These are phyloP conservation scores for Drosophila micromelanica DNA, from an alignment of 1,140 invertebrate genomes.

Conservation along the genomic window DNA sequence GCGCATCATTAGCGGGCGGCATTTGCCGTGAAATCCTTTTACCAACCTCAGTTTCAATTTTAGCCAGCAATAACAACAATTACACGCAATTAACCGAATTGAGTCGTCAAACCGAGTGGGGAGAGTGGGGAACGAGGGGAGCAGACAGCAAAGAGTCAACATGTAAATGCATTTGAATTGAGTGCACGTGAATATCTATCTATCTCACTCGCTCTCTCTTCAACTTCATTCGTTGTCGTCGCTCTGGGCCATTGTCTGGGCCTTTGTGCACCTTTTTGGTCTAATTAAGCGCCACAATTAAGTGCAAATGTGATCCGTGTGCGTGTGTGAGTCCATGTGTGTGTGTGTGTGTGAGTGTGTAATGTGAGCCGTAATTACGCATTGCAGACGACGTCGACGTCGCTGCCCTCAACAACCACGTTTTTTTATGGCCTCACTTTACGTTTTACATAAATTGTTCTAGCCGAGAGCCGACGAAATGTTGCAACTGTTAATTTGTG, in stretches of 20 bases:
- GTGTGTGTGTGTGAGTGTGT: conserved; percentile 46
- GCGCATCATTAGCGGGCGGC: conserved; percentile 54
- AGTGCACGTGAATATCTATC: conserved; percentile 37
- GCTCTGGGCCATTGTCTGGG: conserved; percentile 65
- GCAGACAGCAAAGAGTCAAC: conserved; percentile 30
- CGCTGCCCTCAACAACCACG: conserved; percentile 19
- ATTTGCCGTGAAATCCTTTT: conserved; percentile 55
- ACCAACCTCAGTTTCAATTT: conserved; percentile 14
- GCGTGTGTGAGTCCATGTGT: conserved; percentile 23
- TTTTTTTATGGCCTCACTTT: conserved; percentile 51
- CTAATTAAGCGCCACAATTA: conserved; percentile 82
- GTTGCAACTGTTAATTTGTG: conserved; percentile 81
- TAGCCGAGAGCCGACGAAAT: conserved; percentile 41
- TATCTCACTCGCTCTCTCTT: not conserved
- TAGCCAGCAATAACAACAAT: conserved; percentile 64
- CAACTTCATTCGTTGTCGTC: not conserved
- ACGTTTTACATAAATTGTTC: conserved; percentile 48
- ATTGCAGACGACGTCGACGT: conserved; percentile 51
- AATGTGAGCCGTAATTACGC: conserved; percentile 79
- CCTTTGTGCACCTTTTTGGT: conserved; percentile 74
- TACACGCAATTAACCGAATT: conserved; percentile 76
- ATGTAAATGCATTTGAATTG: conserved; percentile 73
- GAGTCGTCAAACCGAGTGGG: conserved; percentile 57
- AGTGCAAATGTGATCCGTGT: conserved; percentile 68
- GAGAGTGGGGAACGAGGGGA: not conserved